Base-by-base conservation (phyloP, 1,140 invertebrate species). In the Drosophila pectinifera region DNA sequence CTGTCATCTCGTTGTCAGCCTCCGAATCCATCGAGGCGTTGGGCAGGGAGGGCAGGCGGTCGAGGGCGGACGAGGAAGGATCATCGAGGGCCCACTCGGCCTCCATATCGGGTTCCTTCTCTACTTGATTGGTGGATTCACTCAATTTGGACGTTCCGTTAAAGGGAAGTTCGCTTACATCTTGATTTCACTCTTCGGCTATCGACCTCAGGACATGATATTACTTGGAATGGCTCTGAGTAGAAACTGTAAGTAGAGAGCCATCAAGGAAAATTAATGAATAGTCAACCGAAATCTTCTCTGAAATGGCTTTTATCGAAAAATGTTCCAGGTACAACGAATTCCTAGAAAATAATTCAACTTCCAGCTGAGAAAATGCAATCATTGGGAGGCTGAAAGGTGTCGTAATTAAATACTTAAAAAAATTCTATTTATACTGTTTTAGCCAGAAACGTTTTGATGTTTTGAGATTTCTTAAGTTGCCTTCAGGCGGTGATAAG, bases 21-120 rank as follows among this genome's bases (percentile, higher is more conserved):
- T 64, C 76, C 36, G 67, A 26, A 0, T 77, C 77, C 38, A 41
- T 41, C 3, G 65, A 10, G 13, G 43, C 3, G 16, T 14, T 34
- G 18, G 56, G 26, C n/a, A 38, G 28, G 10, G 56, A n/a, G 34
- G 49, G 34, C 72, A 75, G 61, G 22, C 72, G 59, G n/a, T 14
- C 57, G 2, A 45, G 36, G n/a, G 48, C 28, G 14, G 68, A 24
- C 14, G 54, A 26, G 4, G 54, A 22, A 4, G 18, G 34, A 11
- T 72, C 74, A 39, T 70, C 75, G 57, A 72, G 59, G 18, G 34
- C 46, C 59, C 45, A 67, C 11, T 75, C 72, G 42, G 20, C 10
- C 42, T 74, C 70, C 72, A 74, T 56, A n/a, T 14, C 2, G 18
- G 13, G 4, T n/a, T 10, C 11, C 11, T 16, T 22, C 2, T 38